Base-by-base conservation (phyloP, 1,140 invertebrate genomes). In the Ctenoplectra terminalis region DNA sequence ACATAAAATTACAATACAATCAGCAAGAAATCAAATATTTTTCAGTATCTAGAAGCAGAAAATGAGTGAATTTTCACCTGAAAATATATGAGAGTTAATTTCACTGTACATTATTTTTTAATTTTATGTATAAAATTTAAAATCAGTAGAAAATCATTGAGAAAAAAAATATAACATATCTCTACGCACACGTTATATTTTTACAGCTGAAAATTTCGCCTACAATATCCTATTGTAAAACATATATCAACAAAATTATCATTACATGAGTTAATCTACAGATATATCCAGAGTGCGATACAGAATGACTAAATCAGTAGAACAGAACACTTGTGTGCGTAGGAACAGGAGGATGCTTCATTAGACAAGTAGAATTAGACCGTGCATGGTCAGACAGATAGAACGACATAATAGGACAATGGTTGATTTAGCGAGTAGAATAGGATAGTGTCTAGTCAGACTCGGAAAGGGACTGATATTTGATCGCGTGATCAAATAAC, bases 291-390 rank as follows among this genome's bases (percentile, higher is more conserved):
- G 31, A 46, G 15, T 58, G 29, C 2, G 29, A 31, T 58, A 29
- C 1, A 4, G 6, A 31, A 58, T 31, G 9, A n/a, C 13, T 37
- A 26, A 17, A 48, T 34, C 23, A 2, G 29, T 50, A 11, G 4
- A 70, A 37, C 52, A 8, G 23, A 34, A 29, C 7, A 50, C 8
- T 34, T 48, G 48, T 60, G 37, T 23, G 17, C 37, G n/a, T 31
- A 73, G 20, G n/a, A 31, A 31, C 9, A 1, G 26, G 13, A 73
- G 46, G 5, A 17, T 43, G 31, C 50, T 71, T 71, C 15, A 43
- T 72, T 15, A 72, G 17, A 29, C 60, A 54, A 48, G 50, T 54
- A 69, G 64, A 77, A 77, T 31, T 26, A 5, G 37, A 26, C 29
- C 31, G 17, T 58, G 23, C 52, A 23, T 40, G 29, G 29, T 69